Conservation (phyloP, 2,888 invertebrate species). For the Xanthia togata region DNA sequence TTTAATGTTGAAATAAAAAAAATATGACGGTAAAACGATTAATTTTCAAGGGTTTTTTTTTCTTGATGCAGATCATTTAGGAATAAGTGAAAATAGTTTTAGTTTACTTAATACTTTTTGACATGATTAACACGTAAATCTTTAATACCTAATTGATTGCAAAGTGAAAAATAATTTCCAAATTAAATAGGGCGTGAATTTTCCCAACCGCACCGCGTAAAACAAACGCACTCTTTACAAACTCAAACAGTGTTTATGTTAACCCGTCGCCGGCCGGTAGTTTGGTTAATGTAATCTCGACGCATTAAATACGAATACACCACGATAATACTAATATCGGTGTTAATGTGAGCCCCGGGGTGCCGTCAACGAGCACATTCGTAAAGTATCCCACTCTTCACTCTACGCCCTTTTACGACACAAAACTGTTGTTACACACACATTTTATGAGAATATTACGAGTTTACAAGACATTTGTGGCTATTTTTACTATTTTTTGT, state of each 20-base stretch:
- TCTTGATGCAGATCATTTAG: neutral
- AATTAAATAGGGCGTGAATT: neutral
- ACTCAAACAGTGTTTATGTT: constrained; percentile 58
- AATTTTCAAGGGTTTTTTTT: neutral
- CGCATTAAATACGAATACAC: constrained; percentile 62
- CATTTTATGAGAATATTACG: constrained; percentile 58
- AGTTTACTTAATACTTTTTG: neutral
- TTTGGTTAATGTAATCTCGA: constrained; percentile 62
- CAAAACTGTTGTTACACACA: constrained; percentile 52
- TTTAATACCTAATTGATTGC: neutral
- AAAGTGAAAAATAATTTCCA: neutral
- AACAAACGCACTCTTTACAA: constrained; percentile 32
- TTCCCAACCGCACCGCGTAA: neutral
- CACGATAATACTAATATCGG: constrained; percentile 68
- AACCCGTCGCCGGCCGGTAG: constrained; percentile 63
- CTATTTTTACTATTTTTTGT: constrained; percentile 43
- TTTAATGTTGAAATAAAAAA: neutral
- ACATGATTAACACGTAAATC: neutral
- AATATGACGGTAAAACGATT: neutral
- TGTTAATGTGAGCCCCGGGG: constrained; percentile 71
- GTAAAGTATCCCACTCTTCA: constrained; percentile 56
- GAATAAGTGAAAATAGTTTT: neutral
- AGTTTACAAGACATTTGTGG: constrained; percentile 48
- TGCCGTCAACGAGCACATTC: constrained; percentile 67
- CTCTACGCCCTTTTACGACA: constrained; percentile 48